phyloP scores from a whole-genome alignment of 53 echinoderm and acorn worm species.

The Zoroaster sp. region DNA sequence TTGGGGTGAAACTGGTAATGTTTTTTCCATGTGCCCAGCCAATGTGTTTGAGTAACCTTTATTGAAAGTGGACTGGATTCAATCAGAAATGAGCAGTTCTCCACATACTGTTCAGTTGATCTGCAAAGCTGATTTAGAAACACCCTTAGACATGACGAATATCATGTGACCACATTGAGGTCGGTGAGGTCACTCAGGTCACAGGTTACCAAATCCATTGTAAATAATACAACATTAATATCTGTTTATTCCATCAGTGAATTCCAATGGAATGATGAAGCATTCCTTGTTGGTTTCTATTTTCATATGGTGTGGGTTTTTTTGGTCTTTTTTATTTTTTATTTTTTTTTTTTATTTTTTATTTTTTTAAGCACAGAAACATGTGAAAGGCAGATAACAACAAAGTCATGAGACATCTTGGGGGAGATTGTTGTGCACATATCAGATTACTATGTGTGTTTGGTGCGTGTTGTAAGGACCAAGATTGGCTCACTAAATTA shows the following conservation, averaged over 20 bases:
- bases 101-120: too few species aligned
- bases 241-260: neutral
- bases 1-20: too few species aligned
- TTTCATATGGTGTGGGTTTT: neutral
- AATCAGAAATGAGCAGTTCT: too few species aligned
- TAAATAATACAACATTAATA: neutral
- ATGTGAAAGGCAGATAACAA: neutral
- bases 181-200: neutral
- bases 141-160: neutral
- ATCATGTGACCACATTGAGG: constrained; percentile 7
- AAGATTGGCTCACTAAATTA: neutral
- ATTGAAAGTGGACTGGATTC: too few species aligned
- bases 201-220: neutral
- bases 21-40: too few species aligned
- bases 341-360: too few species aligned
- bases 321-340: too few species aligned
- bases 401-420: neutral
- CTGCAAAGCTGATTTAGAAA: neutral
- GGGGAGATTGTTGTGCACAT: neutral
- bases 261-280: neutral
- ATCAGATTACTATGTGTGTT: neutral
- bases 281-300: too few species aligned
- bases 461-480: neutral
- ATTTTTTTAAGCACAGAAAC: neutral
- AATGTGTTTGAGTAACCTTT: too few species aligned